Evolutionary conservation across 2,113 vertebrate species (phyloP).

Genomic region (Felis chaus): DNA sequence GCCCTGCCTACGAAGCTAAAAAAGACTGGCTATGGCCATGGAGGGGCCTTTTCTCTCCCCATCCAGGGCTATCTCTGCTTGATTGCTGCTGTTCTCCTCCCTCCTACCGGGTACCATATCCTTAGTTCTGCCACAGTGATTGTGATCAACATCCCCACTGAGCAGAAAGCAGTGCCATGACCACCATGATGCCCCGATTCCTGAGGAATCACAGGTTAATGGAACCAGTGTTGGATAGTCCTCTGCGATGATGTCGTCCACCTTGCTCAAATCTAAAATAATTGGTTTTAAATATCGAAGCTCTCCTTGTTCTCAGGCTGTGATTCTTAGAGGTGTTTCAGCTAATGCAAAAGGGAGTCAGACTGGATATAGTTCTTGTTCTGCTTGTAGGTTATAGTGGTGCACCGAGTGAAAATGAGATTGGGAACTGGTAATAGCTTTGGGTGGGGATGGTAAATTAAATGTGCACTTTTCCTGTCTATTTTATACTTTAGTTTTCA

Average conservation of each 20-base stretch:
- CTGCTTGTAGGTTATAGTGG: neutral
- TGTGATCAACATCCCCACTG: neutral
- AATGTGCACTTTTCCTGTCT: neutral
- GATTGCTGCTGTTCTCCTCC: neutral
- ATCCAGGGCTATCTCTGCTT: neutral
- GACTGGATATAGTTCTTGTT: neutral
- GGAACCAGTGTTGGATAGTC: neutral
- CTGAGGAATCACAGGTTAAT: neutral
- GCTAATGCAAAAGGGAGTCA: neutral
- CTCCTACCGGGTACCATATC: neutral
- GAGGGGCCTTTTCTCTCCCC: neutral
- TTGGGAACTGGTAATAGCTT: neutral
- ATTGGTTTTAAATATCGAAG: neutral
- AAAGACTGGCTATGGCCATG: neutral
- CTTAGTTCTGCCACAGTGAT: neutral
- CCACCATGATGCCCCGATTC: too few relatives aligned
- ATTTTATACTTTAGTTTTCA: neutral
- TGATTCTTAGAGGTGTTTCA: neutral
- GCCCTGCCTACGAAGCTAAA: neutral
- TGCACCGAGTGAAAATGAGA: neutral
- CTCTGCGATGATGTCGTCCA: neutral
- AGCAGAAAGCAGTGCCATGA: neutral
- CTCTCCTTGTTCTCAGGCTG: neutral
- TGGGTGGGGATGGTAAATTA: neutral
- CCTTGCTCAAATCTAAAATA: neutral